Percentiles rank a stretch among this genome's conserved stretches.
phyloP scores from a whole-genome alignment of 2,797 vertebrate species.

The Decapterus maruadsi region DNA sequence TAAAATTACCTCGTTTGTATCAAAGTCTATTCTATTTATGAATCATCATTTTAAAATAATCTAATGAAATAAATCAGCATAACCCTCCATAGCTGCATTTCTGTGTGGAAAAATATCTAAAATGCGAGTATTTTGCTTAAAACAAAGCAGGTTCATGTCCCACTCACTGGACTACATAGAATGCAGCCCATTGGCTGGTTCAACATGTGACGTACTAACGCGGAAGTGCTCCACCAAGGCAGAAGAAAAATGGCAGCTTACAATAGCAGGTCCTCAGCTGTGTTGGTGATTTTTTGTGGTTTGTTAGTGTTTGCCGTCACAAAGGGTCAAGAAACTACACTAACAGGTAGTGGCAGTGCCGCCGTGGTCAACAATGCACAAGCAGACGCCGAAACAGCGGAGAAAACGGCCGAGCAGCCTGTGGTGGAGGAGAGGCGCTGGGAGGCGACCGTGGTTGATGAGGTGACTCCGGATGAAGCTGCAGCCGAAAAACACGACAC shows the following conservation, averaged over 20 bases:
- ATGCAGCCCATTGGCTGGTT: slow-evolving; percentile 69
- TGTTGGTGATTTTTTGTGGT: slow-evolving; percentile 56
- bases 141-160: slow-evolving; percentile 59
- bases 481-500: background rate
- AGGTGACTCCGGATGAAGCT: slow-evolving; percentile 15
- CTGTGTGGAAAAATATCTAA: background rate
- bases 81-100: rapidly evolving
- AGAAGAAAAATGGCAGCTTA: slow-evolving; percentile 76
- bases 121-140: background rate
- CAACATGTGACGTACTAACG: slow-evolving; percentile 33
- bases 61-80: background rate
- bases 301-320: slow-evolving; percentile 18
- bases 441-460: slow-evolving; percentile 65
- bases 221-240: slow-evolving; percentile 71
- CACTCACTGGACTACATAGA: slow-evolving; percentile 13
- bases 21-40: background rate
- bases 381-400: slow-evolving; percentile 7
- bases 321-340: slow-evolving; percentile 34
- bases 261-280: slow-evolving; percentile 18
- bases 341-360: background rate
- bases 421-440: slow-evolving; percentile 54
- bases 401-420: slow-evolving; percentile 16
- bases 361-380: background rate
- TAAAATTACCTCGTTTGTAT: background rate
- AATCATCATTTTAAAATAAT: background rate